Evolutionary conservation across 2,888 invertebrate genomes (phyloP), one percentile per base, ranked within the genome.

Genomic region (Holacanthella duospinosa): DNA sequence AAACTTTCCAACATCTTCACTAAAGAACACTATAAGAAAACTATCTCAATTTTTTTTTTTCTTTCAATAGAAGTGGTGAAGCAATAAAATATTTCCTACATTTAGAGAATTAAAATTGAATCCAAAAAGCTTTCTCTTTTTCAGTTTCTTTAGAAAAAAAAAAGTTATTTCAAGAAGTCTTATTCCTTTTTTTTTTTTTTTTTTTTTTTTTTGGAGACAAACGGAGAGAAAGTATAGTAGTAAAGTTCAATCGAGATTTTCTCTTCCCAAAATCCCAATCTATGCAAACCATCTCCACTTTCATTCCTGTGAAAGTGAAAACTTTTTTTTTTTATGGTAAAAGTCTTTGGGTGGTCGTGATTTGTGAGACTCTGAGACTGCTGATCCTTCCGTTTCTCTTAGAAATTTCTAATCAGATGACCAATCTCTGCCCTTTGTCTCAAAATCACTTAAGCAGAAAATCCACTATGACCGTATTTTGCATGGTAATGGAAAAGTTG

Each of bases 91-190:
- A 67, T 68, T 63, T 48, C 66, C 64, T 68, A 62, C 68, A 68
- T 68, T 68, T 68, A 66, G 56, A 60, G 66, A 66, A 68, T 68
- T 68, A 68, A 68, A 68, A 68, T 66, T 66, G 64, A 68, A 66
- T 65, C 62, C 58, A 64, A 6, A n/a, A n/a, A n/a, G n/a, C n/a
- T n/a, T n/a, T n/a, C n/a, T n/a, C n/a, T n/a, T n/a, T n/a, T n/a
- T n/a, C n/a, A n/a, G n/a, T n/a, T n/a, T n/a, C n/a, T n/a, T n/a
- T n/a, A n/a, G n/a, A n/a, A n/a, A n/a, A n/a, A n/a, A n/a, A n/a
- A n/a, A n/a, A n/a, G n/a, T n/a, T n/a, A n/a, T n/a, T n/a, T n/a
- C n/a, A n/a, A n/a, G n/a, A n/a, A n/a, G n/a, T n/a, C n/a, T n/a
- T n/a, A n/a, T n/a, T n/a, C n/a, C n/a, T n/a, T n/a, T n/a, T n/a